Base-by-base conservation (phyloP, 2,113 vertebrate genomes). In the Psilopogon haemacephalus region DNA sequence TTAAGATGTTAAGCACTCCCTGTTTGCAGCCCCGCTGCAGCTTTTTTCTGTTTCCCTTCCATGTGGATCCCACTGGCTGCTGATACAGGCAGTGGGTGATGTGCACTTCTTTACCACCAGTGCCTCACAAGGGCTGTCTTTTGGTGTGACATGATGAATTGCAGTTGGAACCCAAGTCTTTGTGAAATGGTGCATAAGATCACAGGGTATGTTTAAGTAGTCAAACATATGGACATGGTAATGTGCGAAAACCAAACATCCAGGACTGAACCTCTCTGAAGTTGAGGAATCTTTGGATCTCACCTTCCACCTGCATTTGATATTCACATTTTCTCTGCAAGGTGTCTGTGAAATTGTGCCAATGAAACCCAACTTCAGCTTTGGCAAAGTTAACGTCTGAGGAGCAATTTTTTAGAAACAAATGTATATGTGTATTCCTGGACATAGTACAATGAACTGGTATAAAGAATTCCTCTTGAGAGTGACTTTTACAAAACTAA, bases 281-380 rank as follows among this genome's bases (percentile, higher is more conserved):
- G 58, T 80, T 28, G 13, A 40, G 40, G 35, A 56, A 72, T 59
- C 67, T 64, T 58, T 75, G 26, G 19, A 7, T 64, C 35, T 60
- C 0, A 0, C 23, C 60, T 86, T 48, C 12, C 0, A 0, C 24
- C 54, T 56, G 44, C 72, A 27, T 52, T 76, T 24, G 15, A 27
- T 50, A 21, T 35, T 52, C 2, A 1, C 4, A 2, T 60, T 52
- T 59, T n/a, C 38, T 44, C 42, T 18, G 24, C 0, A 0, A 79
- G 6, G 18, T 71, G 32, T 35, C 35, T 4, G 0, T 65, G 50
- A 75, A 83, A 76, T 33, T 12, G 24, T 35, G 19, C 40, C 62
- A 5, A 33, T 42, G 60, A 44, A 63, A 60, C 23, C 54, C 65
- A 48, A 2, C 19, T 78, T 58, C 27, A 76, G 74, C 35, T 79